Evolutionary conservation across 2,113 vertebrate genomes (phyloP).

Genomic region (Phocoena sinus): DNA sequence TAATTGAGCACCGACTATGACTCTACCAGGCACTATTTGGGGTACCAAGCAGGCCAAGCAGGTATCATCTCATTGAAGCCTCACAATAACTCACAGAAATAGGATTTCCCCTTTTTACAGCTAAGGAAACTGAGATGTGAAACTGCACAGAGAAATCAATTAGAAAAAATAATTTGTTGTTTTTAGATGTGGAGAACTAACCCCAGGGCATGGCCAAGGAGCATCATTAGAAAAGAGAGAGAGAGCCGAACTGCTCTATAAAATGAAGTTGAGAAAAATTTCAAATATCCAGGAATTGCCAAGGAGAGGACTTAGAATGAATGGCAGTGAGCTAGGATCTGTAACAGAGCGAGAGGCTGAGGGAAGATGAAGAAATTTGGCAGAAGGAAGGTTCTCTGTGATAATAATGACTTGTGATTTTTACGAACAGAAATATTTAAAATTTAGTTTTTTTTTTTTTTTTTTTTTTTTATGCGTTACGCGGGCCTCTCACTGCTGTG

Average conservation of each 20-base stretch:
- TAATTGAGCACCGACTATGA: not conserved
- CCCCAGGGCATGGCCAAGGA: not conserved
- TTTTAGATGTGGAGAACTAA: not conserved
- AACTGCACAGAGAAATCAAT: not conserved
- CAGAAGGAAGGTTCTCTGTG: not conserved
- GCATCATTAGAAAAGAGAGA: not conserved
- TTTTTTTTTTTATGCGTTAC: too few species aligned
- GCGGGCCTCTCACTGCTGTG: too few species aligned
- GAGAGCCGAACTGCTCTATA: not conserved
- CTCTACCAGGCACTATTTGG: not conserved
- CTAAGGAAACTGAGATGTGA: not conserved
- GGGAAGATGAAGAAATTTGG: not conserved
- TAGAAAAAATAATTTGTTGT: not conserved
- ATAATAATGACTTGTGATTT: not conserved
- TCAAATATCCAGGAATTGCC: not conserved
- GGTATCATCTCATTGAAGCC: not conserved
- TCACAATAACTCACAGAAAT: not conserved
- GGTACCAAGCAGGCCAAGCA: not conserved
- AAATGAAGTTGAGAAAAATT: not conserved
- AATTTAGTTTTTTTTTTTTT: not conserved
- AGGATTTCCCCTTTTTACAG: not conserved
- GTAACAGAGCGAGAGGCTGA: not conserved
- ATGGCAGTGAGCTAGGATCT: not conserved
- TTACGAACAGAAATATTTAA: not conserved
- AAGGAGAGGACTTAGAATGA: not conserved